Conservation (phyloP, 2,888 invertebrate species). For the Brachycybe producta region DNA sequence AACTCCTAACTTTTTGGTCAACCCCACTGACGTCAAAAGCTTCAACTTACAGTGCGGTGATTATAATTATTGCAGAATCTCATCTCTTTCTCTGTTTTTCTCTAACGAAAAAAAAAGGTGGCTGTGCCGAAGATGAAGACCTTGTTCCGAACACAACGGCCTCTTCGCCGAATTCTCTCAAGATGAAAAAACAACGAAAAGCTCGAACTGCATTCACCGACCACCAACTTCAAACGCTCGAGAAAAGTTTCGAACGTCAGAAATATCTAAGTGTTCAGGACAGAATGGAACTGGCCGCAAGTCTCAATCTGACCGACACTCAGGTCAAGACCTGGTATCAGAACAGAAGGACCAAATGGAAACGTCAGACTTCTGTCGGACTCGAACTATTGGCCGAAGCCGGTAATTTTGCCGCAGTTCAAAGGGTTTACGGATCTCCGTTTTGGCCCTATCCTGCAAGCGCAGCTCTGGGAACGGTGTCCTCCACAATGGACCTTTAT, state of each 20-base stretch:
- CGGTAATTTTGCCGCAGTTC: constrained; percentile 96
- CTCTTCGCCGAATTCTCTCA: constrained; percentile 7
- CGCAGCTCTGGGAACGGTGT: not conserved
- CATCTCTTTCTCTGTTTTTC: too few relatives aligned
- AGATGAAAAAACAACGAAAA: constrained; percentile 81
- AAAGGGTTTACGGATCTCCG: constrained; percentile 75
- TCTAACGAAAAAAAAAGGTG: too few relatives aligned
- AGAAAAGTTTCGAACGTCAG: constrained; percentile 92
- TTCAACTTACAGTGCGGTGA: too few relatives aligned
- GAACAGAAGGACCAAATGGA: constrained; percentile 99
- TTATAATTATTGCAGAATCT: too few relatives aligned
- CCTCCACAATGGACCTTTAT: constrained; percentile 51
- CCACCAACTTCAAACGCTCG: constrained; percentile 88
- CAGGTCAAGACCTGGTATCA: constrained; percentile 99
- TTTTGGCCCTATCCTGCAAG: constrained; percentile 43
- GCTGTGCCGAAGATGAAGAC: constrained; percentile 12
- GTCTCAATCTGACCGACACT: constrained; percentile 86
- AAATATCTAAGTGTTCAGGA: constrained; percentile 96
- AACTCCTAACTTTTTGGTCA: too few relatives aligned
- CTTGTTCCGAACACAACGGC: not conserved
- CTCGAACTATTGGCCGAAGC: constrained; percentile 92
- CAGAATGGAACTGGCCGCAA: constrained; percentile 44
- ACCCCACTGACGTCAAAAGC: too few relatives aligned
- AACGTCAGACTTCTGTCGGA: constrained; percentile 94
- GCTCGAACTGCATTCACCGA: constrained; percentile 97